A percentile compares a stretch with the other conserved stretches of the same genome.
These are phyloP conservation scores for Bos indicus DNA, from an alignment of 2,113 vertebrate genomes.

Conservation along the genomic window DNA sequence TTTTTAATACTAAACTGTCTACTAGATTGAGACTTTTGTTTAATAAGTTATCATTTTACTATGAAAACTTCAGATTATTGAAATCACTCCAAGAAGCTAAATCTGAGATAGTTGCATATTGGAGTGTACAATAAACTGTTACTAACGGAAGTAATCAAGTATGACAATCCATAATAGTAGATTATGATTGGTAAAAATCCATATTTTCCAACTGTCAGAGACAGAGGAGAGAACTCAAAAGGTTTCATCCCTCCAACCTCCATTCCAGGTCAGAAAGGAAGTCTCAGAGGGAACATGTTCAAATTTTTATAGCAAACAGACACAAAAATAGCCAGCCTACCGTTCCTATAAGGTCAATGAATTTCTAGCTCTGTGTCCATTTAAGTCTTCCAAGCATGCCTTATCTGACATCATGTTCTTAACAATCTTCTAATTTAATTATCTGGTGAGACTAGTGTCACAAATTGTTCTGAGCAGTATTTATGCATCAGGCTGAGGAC, in stretches of 20 bases:
- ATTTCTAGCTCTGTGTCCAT: neutral
- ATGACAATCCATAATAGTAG: neutral
- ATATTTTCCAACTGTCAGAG: neutral
- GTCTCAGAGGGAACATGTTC: neutral
- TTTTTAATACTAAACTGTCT: neutral
- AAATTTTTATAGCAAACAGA: neutral
- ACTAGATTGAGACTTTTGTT: neutral
- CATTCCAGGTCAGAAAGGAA: neutral
- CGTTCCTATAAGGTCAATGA: neutral
- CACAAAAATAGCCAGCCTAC: neutral
- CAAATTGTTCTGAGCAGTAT: neutral
- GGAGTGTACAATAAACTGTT: neutral
- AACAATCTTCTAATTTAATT: neutral
- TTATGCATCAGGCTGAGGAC: neutral
- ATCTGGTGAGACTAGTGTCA: neutral
- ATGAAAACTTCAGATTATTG: neutral
- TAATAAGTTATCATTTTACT: neutral
- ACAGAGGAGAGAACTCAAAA: neutral
- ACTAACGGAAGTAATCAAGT: neutral
- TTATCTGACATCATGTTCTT: neutral
- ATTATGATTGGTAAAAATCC: neutral
- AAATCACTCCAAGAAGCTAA: neutral
- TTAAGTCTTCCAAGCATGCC: fast-evolving
- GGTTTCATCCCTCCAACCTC: neutral
- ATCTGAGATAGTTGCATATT: neutral